These are phyloP conservation scores for Troilus luridus DNA, from an alignment of 2,888 invertebrate genomes.

Conservation along the genomic window DNA sequence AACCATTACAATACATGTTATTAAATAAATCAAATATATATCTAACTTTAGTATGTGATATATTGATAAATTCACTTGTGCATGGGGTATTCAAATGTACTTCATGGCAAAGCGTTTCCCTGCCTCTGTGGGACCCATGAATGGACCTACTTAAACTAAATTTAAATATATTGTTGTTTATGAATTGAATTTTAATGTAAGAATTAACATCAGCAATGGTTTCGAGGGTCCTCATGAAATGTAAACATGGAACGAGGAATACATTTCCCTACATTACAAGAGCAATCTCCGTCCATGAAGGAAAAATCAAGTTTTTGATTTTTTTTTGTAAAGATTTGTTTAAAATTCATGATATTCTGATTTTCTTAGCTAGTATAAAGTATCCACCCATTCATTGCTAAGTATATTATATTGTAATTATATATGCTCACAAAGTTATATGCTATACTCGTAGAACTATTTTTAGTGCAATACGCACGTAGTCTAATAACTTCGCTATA, in stretches of 20 bases:
- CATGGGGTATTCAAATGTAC: too few species aligned
- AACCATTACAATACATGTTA: too few species aligned
- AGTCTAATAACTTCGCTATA: too few species aligned
- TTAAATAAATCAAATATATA: too few species aligned
- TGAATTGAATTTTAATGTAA: constrained; percentile 20
- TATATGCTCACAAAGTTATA: too few species aligned
- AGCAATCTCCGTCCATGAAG: background rate
- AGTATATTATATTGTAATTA: background rate
- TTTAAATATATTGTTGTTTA: constrained; percentile 41
- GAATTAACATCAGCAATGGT: constrained; percentile 26
- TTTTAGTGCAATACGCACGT: too few species aligned
- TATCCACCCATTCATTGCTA: background rate
- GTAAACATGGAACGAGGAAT: background rate
- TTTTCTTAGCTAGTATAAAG: background rate
- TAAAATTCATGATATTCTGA: background rate
- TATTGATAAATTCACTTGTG: too few species aligned
- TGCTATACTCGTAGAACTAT: too few species aligned
- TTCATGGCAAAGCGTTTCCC: background rate
- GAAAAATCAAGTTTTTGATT: background rate
- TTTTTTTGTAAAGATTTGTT: background rate
- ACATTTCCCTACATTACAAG: constrained; percentile 17
- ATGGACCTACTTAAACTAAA: background rate
- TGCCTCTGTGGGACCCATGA: background rate
- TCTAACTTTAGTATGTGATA: too few species aligned
- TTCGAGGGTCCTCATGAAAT: constrained; percentile 1